A percentile compares a stretch with the other conserved stretches of the same genome.
Evolutionary conservation across 2,888 invertebrate species (phyloP).

Genomic region (Luperina testacea): DNA sequence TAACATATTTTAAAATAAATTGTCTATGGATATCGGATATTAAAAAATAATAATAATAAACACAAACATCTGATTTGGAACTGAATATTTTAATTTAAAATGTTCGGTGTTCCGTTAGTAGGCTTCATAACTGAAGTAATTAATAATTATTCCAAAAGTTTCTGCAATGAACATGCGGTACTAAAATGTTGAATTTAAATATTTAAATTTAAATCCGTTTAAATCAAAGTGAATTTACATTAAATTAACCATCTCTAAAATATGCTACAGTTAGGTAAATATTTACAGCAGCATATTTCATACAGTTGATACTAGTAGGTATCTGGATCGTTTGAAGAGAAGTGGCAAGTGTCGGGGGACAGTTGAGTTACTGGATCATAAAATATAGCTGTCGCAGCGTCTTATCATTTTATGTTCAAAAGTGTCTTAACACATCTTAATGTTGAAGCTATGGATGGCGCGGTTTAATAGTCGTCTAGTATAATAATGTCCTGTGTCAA

Average conservation of each 20-base stretch:
- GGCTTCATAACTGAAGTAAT: background rate
- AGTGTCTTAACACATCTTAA: conserved; percentile 1
- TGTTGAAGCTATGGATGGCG: background rate
- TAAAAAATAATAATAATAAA: too few relatives aligned
- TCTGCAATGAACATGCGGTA: background rate
- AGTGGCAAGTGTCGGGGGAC: conserved; percentile 29
- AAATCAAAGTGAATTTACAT: background rate
- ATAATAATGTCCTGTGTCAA: background rate
- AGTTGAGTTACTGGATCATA: conserved; percentile 36
- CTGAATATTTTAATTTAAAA: background rate
- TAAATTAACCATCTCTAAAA: background rate
- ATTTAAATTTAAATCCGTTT: background rate
- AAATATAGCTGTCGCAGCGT: conserved; percentile 32
- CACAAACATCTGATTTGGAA: too few relatives aligned
- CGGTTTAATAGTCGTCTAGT: background rate
- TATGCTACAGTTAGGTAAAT: background rate
- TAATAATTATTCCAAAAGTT: background rate
- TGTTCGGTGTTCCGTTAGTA: background rate
- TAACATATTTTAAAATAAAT: too few relatives aligned
- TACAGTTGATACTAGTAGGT: conserved; percentile 3
- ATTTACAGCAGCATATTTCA: conserved; percentile 21
- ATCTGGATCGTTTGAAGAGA: conserved; percentile 12
- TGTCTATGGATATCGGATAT: too few relatives aligned
- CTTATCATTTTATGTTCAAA: conserved; percentile 31
- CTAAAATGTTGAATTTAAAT: conserved; percentile 2